Evolutionary conservation across 1,140 invertebrate species (phyloP).

Genomic region (Eciton burchellii): DNA sequence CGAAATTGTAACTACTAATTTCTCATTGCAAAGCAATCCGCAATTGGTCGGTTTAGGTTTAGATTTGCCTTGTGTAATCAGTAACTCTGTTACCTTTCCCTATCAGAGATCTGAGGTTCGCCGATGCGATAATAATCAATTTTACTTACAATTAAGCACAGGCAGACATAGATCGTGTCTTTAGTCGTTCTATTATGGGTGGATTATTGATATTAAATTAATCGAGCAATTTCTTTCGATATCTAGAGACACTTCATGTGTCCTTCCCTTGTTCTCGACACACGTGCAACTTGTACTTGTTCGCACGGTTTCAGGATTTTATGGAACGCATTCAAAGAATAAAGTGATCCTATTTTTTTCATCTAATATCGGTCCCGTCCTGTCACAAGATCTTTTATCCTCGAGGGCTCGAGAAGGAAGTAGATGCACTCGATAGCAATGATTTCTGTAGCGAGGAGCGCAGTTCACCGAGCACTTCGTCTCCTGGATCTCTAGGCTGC

Average conservation of each 20-base stretch:
- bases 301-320: background rate
- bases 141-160: slow-evolving; percentile 28
- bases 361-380: slow-evolving; percentile 13
- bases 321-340: background rate
- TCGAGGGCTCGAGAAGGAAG: background rate
- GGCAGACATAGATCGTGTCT: background rate
- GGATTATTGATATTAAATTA: slow-evolving; percentile 10
- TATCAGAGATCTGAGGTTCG: slow-evolving; percentile 6
- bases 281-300: background rate
- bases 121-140: slow-evolving; percentile 31
- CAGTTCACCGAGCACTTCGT: slow-evolving; percentile 50
- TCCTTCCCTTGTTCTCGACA: background rate
- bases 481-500: slow-evolving; percentile 58
- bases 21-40: slow-evolving; percentile 59
- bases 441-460: slow-evolving; percentile 52
- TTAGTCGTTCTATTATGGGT: background rate
- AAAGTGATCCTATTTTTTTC: slow-evolving; percentile 29
- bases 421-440: slow-evolving; percentile 14
- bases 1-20: slow-evolving; percentile 55
- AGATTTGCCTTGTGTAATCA: slow-evolving; percentile 47
- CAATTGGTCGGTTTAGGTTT: slow-evolving; percentile 40
- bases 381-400: slow-evolving; percentile 12
- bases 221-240: background rate
- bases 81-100: slow-evolving; percentile 46
- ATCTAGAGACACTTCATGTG: background rate